Percentiles rank a stretch among this genome's conserved stretches.
phyloP scores from a whole-genome alignment of 2,113 vertebrate species.

The Macroglossus sobrinus region DNA sequence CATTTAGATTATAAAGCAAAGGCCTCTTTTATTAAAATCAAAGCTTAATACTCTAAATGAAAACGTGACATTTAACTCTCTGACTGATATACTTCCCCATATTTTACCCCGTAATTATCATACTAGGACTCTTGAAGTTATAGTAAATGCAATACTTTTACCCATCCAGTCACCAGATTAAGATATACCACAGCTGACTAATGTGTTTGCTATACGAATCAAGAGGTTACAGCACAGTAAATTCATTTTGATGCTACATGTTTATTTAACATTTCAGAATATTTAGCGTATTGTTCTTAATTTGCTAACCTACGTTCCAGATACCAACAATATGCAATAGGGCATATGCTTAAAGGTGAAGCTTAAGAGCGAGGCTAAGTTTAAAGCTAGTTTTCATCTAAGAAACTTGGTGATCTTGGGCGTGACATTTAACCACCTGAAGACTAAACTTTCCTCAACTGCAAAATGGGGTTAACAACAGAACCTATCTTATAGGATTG shows the following conservation, averaged over 20 bases:
- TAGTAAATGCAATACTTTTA: neutral
- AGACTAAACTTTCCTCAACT: neutral
- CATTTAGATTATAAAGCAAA: neutral
- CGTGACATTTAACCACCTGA: neutral
- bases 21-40: neutral
- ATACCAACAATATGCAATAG: neutral
- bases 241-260: neutral
- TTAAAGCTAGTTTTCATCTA: neutral
- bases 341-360: neutral
- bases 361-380: neutral
- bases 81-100: no score
- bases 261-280: neutral
- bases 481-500: neutral
- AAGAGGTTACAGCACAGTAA: neutral
- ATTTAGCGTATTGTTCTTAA: neutral
- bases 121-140: neutral
- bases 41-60: neutral
- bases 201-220: neutral
- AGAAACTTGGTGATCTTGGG: neutral
- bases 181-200: neutral
- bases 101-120: neutral
- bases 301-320: neutral
- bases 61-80: neutral
- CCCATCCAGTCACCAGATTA: neutral
- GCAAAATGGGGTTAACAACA: neutral